Evolutionary conservation across 2,113 vertebrate species (phyloP).

Genomic region (Datnioides undecimradiatus): DNA sequence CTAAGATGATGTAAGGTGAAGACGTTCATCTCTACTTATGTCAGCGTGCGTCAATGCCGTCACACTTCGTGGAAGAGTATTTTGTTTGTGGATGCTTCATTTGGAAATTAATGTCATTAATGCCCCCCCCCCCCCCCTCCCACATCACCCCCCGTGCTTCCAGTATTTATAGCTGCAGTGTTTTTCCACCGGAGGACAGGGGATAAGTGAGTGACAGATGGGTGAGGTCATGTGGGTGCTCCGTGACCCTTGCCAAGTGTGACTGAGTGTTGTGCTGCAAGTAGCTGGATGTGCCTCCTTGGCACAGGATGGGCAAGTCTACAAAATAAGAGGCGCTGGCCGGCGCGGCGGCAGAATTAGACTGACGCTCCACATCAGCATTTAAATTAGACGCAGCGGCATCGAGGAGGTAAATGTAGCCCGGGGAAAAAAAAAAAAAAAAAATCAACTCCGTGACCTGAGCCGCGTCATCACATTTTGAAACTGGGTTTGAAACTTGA

Average conservation of each 20-base stretch:
- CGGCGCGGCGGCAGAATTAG: slow-evolving; percentile 47
- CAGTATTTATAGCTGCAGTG: slow-evolving; percentile 71
- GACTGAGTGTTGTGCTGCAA: slow-evolving; percentile 54
- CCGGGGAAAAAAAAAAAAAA: no score
- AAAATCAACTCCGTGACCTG: slow-evolving; percentile 23
- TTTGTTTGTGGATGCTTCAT: slow-evolving; percentile 52
- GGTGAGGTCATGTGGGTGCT: slow-evolving; percentile 74
- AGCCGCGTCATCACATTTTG: slow-evolving; percentile 17
- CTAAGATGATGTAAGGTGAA: background rate
- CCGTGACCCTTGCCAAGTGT: slow-evolving; percentile 63
- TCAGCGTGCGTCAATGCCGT: slow-evolving; percentile 19
- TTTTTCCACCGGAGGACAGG: slow-evolving; percentile 77
- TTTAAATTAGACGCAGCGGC: slow-evolving; percentile 50
- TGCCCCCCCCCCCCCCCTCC: background rate
- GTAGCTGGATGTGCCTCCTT: slow-evolving; percentile 63
- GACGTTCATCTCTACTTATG: background rate
- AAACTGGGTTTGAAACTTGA: slow-evolving; percentile 34
- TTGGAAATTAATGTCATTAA: slow-evolving; percentile 37
- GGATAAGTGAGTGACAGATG: slow-evolving; percentile 78
- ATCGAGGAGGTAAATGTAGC: slow-evolving; percentile 52
- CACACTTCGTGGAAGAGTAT: slow-evolving; percentile 29
- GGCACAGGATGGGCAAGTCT: slow-evolving; percentile 41
- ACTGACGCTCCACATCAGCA: slow-evolving; percentile 14
- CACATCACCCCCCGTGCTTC: no score
- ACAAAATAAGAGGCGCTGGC: slow-evolving; percentile 48